Conservation (phyloP, 2,113 vertebrate species). For the Nycticorax nycticorax region DNA sequence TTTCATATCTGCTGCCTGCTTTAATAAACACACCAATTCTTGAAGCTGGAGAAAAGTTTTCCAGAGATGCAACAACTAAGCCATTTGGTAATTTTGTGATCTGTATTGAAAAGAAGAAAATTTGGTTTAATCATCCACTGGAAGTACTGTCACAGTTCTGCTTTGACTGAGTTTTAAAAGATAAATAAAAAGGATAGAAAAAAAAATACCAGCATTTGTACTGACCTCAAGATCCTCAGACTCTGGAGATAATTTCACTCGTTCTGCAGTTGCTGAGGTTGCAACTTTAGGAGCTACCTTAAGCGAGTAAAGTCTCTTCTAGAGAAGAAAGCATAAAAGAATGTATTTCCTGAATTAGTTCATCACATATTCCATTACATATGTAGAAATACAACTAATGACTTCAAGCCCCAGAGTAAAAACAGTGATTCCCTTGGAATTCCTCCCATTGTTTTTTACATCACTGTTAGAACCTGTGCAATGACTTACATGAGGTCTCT, state of each 20-base stretch:
- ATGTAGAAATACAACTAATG: background rate
- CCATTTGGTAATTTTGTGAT: slow-evolving; percentile 91
- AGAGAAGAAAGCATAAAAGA: slow-evolving; percentile 53
- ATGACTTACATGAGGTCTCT: background rate
- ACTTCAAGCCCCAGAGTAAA: background rate
- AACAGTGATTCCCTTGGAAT: background rate
- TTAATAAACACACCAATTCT: slow-evolving; percentile 92
- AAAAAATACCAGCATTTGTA: background rate
- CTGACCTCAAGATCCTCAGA: slow-evolving; percentile 91
- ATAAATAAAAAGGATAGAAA: background rate
- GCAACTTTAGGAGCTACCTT: slow-evolving; percentile 85
- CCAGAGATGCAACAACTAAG: slow-evolving; percentile 90
- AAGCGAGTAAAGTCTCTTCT: slow-evolving; percentile 91
- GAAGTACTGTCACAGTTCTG: background rate
- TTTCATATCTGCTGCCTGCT: slow-evolving; percentile 91
- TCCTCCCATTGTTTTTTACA: background rate
- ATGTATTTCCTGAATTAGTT: background rate
- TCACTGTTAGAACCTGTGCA: background rate
- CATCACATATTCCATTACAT: background rate
- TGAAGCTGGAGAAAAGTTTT: slow-evolving; percentile 90
- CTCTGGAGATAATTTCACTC: slow-evolving; percentile 71
- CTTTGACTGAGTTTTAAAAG: background rate
- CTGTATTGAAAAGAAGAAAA: slow-evolving; percentile 69
- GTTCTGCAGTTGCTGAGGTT: slow-evolving; percentile 55
- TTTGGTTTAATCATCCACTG: background rate